phyloP scores from a whole-genome alignment of 2,888 invertebrate species.

The Tenthredo amoena region DNA sequence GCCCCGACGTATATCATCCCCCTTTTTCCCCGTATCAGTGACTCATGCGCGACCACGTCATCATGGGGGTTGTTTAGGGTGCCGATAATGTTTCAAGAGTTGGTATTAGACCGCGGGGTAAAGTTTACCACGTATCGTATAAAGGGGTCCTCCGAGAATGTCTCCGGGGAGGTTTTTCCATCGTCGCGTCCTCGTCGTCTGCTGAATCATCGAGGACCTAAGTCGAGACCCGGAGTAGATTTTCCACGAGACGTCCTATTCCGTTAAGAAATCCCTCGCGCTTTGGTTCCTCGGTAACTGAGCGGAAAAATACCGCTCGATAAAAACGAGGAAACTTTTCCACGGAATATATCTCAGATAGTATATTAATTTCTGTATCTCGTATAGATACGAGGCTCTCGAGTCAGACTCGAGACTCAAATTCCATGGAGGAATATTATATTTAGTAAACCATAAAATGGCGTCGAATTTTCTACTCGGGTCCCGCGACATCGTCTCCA shows the following conservation, averaged over 20 bases:
- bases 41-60: constrained; percentile 42
- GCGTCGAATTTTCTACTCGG: not conserved
- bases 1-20: constrained; percentile 26
- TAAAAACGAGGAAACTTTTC: not conserved
- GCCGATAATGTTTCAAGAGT: constrained; percentile 25
- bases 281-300: not conserved
- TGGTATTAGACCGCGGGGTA: constrained; percentile 3
- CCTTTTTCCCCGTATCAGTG: constrained; percentile 36
- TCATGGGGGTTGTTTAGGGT: constrained; percentile 37
- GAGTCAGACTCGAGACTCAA: not conserved
- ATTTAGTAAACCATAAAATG: not conserved
- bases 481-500: not conserved
- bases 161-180: not conserved
- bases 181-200: constrained; percentile 3
- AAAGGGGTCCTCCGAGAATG: not conserved
- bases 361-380: not conserved
- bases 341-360: not conserved
- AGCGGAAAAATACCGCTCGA: not conserved
- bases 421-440: not conserved
- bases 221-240: not conserved
- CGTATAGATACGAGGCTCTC: not conserved
- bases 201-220: constrained; percentile 15
- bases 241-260: not conserved
- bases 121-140: constrained; percentile 6
- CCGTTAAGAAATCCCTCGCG: not conserved